These are phyloP conservation scores for Myanophis thanlyinensis DNA, from an alignment of 2,113 vertebrate genomes.

Conservation along the genomic window DNA sequence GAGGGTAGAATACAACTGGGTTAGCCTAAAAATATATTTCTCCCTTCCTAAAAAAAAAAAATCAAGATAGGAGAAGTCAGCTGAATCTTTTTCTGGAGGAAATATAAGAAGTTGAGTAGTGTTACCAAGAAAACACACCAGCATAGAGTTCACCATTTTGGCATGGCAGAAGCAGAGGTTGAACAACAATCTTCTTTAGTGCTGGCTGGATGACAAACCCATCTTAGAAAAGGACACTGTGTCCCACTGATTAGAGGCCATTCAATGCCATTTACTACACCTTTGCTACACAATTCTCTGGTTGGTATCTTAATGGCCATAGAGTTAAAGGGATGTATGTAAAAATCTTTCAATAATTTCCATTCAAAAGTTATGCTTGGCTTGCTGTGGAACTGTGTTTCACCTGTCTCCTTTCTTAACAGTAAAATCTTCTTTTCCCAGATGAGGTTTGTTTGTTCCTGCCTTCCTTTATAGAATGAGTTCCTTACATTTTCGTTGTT, in stretches of 20 bases:
- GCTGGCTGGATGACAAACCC: not conserved
- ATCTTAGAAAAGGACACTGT: not conserved
- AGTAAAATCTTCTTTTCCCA: not conserved
- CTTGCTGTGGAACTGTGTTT: not conserved
- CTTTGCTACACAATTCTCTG: not conserved
- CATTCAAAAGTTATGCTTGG: not conserved
- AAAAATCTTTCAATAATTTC: not conserved
- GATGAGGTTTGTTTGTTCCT: not conserved
- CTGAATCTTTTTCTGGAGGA: not conserved
- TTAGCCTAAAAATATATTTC: not conserved
- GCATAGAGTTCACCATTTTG: not conserved
- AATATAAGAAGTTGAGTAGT: not conserved
- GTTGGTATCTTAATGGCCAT: not conserved
- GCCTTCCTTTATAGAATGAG: not conserved
- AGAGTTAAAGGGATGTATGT: not conserved
- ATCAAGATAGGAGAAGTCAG: not conserved
- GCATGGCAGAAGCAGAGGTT: not conserved
- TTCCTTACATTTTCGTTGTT: not conserved
- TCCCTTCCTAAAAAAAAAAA: not conserved
- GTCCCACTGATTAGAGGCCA: not conserved
- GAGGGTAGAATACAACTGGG: not conserved
- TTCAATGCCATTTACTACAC: not conserved
- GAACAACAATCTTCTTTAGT: not conserved
- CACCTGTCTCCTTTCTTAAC: not conserved
- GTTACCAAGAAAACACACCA: not conserved